phyloP scores from a whole-genome alignment of 2,797 vertebrate genomes.

The Calcarius lapponicus region DNA sequence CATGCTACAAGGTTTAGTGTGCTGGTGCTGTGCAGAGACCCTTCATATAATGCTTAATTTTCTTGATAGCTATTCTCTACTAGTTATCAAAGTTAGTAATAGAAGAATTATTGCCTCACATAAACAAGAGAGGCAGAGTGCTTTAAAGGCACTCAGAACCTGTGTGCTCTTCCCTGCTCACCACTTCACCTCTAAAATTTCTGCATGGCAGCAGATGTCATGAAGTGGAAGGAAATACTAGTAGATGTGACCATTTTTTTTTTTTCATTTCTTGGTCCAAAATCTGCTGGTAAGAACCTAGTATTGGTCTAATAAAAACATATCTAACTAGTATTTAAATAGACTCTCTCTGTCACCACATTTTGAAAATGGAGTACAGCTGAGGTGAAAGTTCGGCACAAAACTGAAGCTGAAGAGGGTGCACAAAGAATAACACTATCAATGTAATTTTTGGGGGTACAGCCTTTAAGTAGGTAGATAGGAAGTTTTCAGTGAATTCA shows the following conservation, averaged over 20 bases:
- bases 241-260: neutral
- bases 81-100: neutral
- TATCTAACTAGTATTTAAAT: neutral
- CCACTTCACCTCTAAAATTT: neutral
- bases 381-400: neutral
- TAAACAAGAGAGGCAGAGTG: neutral
- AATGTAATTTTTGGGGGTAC: neutral
- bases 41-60: neutral
- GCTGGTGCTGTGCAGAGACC: neutral
- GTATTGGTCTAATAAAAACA: neutral
- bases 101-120: neutral
- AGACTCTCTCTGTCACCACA: neutral
- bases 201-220: neutral
- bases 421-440: neutral
- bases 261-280: neutral
- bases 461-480: neutral
- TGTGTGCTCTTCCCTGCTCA: neutral
- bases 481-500: neutral
- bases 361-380: neutral
- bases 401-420: neutral
- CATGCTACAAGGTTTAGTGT: neutral
- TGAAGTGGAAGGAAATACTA: neutral
- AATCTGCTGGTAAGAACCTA: neutral
- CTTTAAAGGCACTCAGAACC: neutral
- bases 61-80: neutral